Conservation (phyloP, 2,888 invertebrate genomes). For the Eueremaeus valkanovi region DNA sequence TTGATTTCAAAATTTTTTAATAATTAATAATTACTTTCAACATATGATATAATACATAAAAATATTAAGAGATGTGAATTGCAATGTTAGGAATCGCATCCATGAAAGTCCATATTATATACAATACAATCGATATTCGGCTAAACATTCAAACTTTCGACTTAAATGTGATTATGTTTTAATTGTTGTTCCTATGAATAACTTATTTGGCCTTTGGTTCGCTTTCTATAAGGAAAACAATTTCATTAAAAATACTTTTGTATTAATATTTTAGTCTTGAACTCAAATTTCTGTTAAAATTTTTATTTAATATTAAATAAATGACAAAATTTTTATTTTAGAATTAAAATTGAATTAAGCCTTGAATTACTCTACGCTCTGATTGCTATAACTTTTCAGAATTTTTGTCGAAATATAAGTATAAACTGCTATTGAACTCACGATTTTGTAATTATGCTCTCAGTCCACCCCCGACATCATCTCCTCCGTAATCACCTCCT, state of each 20-base stretch:
- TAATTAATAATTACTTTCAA: not conserved
- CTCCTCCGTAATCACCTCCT: conserved; percentile 20
- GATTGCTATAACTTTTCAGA: not conserved
- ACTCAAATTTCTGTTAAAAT: conserved; percentile 4
- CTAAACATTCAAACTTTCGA: not conserved
- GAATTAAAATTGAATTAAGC: not conserved
- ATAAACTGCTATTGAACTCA: not conserved
- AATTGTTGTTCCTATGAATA: conserved; percentile 26
- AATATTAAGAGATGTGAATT: not conserved
- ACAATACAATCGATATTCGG: too few relatives aligned
- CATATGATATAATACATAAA: too few relatives aligned
- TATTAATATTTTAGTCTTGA: conserved; percentile 12
- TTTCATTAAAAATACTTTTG: not conserved
- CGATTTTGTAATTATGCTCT: conserved; percentile 11
- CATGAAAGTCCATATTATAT: not conserved
- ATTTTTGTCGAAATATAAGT: too few relatives aligned
- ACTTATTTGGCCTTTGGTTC: conserved; percentile 34
- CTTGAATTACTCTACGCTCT: conserved; percentile 31
- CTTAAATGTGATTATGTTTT: not conserved
- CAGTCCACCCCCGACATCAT: not conserved
- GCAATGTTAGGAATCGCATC: not conserved
- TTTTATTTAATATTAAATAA: not conserved
- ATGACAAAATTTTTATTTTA: not conserved
- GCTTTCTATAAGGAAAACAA: not conserved
- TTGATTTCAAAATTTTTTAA: not conserved